Conservation (phyloP, 2,888 invertebrate species). For the Drosophila quinaria region DNA sequence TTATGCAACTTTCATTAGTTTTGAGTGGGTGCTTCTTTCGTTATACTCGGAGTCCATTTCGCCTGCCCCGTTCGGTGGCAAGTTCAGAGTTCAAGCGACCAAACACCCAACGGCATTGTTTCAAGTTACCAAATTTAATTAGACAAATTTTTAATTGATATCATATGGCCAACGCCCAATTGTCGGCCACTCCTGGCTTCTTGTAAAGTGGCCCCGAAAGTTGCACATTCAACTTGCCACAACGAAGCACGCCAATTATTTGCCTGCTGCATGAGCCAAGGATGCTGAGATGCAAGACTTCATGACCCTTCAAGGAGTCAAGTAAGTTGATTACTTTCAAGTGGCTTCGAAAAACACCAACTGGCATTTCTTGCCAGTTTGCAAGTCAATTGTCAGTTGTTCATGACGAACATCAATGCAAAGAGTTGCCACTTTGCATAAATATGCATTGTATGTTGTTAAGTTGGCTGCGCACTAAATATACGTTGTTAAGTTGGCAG, state of each 20-base stretch:
- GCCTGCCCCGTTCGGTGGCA: slow-evolving; percentile 3
- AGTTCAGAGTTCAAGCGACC: slow-evolving; percentile 70
- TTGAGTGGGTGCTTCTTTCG: slow-evolving; percentile 63
- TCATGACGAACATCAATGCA: background rate
- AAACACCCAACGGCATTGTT: slow-evolving; percentile 68
- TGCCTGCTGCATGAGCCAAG: slow-evolving; percentile 11
- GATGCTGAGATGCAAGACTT: slow-evolving; percentile 13
- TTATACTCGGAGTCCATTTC: slow-evolving; percentile 1
- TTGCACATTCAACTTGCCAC: slow-evolving; percentile 55
- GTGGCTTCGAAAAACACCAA: slow-evolving; percentile 5
- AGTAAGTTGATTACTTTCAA: slow-evolving; percentile 22
- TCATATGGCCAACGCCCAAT: slow-evolving; percentile 76
- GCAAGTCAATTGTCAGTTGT: slow-evolving; percentile 10
- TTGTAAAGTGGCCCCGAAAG: slow-evolving; percentile 42
- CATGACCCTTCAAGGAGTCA: slow-evolving; percentile 3
- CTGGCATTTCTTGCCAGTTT: background rate
- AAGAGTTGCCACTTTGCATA: slow-evolving; percentile 6
- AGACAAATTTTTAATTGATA: slow-evolving; percentile 82
- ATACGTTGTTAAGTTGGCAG: background rate
- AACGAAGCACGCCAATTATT: slow-evolving; percentile 44
- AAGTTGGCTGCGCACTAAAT: slow-evolving; percentile 5
- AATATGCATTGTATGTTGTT: background rate
- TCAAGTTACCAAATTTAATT: slow-evolving; percentile 80
- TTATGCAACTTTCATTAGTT: slow-evolving; percentile 67
- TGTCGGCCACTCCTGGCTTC: slow-evolving; percentile 36